Evolutionary conservation across 2,797 vertebrate species (phyloP).

Genomic region (Catostomus latipinnis): DNA sequence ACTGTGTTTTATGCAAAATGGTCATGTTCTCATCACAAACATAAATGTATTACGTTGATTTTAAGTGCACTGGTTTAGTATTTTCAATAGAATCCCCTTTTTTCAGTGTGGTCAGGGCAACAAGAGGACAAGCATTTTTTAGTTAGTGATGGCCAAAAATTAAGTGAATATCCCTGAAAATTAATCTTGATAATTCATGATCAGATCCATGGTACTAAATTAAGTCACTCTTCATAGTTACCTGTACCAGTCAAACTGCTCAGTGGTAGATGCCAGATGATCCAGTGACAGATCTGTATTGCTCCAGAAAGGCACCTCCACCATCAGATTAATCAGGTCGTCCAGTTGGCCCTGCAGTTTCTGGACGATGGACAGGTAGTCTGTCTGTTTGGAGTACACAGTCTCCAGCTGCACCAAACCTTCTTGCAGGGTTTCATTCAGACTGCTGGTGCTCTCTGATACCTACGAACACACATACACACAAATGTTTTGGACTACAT

Average conservation of each 20-base stretch:
- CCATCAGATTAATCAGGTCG: slow-evolving; percentile 86
- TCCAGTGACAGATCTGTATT: slow-evolving; percentile 87
- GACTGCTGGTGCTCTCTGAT: slow-evolving; percentile 82
- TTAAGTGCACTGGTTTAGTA: too few relatives aligned
- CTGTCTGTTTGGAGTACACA: slow-evolving; percentile 84
- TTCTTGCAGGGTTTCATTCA: slow-evolving; percentile 90
- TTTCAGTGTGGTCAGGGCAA: too few relatives aligned
- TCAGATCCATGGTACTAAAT: not conserved
- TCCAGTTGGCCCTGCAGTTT: slow-evolving; percentile 91
- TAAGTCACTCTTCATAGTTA: slow-evolving; percentile 58
- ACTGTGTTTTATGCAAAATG: too few relatives aligned
- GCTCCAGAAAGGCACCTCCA: slow-evolving; percentile 93
- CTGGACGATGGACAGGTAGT: slow-evolving; percentile 89
- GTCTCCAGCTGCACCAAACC: slow-evolving; percentile 86
- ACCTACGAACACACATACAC: slow-evolving; percentile 76
- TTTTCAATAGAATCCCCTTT: too few relatives aligned
- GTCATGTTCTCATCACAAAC: too few relatives aligned
- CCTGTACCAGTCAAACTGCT: slow-evolving; percentile 98
- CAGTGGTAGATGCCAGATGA: slow-evolving; percentile 84
- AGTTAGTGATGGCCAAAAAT: too few relatives aligned
- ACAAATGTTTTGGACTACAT: not conserved
- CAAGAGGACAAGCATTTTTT: too few relatives aligned
- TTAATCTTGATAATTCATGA: not conserved
- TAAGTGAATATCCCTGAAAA: too few relatives aligned
- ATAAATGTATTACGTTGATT: too few relatives aligned